Conservation (phyloP, 2,113 vertebrate species). For the Tetrao urogallus region DNA sequence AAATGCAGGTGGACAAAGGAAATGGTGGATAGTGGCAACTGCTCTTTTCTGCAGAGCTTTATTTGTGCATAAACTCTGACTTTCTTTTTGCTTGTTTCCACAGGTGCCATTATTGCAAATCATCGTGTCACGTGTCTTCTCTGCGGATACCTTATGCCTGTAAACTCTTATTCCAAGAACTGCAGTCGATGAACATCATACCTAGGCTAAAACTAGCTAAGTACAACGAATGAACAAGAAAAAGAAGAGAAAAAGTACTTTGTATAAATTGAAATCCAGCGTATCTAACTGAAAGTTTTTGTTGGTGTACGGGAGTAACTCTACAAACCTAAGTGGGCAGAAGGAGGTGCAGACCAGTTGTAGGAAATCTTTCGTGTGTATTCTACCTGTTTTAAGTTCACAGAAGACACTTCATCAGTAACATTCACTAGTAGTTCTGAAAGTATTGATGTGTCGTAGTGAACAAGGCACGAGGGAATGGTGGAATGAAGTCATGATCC, state of each 20-base stretch:
- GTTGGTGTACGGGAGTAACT: not conserved
- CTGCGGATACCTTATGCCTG: conserved; percentile 97
- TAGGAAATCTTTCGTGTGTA: not conserved
- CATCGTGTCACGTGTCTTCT: conserved; percentile 94
- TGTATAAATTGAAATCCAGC: not conserved
- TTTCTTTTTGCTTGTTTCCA: conserved; percentile 37
- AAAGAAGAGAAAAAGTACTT: not conserved
- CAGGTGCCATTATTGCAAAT: conserved; percentile 99
- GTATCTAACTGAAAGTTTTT: not conserved
- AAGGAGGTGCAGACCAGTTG: not conserved
- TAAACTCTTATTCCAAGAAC: conserved; percentile 97
- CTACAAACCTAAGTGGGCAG: not conserved
- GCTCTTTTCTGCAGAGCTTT: not conserved
- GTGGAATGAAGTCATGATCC: not conserved
- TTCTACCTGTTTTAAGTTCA: not conserved
- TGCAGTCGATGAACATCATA: conserved; percentile 99
- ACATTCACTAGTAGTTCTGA: not conserved
- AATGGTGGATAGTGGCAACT: not conserved
- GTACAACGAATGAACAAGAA: conserved; percentile 88
- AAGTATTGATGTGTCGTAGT: not conserved
- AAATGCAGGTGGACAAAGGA: not conserved
- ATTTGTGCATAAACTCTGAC: not conserved
- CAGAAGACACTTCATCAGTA: not conserved
- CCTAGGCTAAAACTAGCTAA: conserved; percentile 93
- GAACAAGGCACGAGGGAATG: not conserved